These are phyloP conservation scores for Cheilosia pagana DNA, from an alignment of 2,888 invertebrate genomes.

Conservation along the genomic window DNA sequence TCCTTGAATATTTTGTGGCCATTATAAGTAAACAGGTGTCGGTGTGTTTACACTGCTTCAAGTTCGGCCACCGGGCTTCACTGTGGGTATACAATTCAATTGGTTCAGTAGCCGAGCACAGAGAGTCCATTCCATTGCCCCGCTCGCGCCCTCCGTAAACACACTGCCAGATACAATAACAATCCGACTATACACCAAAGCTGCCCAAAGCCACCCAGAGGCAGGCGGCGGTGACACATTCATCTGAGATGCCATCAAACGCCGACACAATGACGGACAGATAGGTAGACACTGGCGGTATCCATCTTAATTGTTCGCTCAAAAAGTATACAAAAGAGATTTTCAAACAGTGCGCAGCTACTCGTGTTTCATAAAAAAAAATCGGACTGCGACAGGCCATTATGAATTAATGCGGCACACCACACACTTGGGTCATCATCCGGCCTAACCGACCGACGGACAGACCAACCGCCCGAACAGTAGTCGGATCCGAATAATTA, in stretches of 20 bases:
- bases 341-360: conserved; percentile 50
- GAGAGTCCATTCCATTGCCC: background rate
- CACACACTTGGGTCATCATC: conserved; percentile 4
- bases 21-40: conserved; percentile 71
- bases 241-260: conserved; percentile 38
- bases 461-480: conserved; percentile 17
- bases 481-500: conserved; percentile 69
- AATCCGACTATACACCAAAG: conserved; percentile 39
- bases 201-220: conserved; percentile 52
- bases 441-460: background rate
- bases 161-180: conserved; percentile 65
- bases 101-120: conserved; percentile 58
- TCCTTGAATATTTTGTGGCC: conserved; percentile 72
- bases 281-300: background rate
- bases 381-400: conserved; percentile 52
- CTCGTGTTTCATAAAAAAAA: conserved; percentile 55
- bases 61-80: conserved; percentile 73
- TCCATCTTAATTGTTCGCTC: conserved; percentile 33
- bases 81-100: conserved; percentile 55
- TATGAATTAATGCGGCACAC: conserved; percentile 51
- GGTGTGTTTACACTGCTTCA: conserved; percentile 50
- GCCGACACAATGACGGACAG: background rate
- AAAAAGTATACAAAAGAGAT: conserved; percentile 48
- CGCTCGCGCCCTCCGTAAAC: conserved; percentile 25
- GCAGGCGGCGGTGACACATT: conserved; percentile 43